Evolutionary conservation across 1,140 invertebrate genomes (phyloP).

Genomic region (Bombus difficillimus): DNA sequence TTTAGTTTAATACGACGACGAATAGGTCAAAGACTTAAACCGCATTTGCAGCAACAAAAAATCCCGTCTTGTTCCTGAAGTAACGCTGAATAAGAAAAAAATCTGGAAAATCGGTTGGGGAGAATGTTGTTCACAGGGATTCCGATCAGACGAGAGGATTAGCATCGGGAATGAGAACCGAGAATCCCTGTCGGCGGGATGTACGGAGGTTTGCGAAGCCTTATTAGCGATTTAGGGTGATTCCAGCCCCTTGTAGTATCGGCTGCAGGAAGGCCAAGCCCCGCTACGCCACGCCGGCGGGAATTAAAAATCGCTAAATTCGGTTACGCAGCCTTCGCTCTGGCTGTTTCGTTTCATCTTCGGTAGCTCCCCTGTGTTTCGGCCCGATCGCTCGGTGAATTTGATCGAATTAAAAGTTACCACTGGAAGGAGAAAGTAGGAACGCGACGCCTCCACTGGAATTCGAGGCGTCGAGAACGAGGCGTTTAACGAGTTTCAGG

Average conservation of each 20-base stretch:
- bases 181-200: constrained; percentile 76
- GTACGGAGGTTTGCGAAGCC: constrained; percentile 77
- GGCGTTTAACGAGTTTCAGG: constrained; percentile 3
- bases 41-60: neutral
- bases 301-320: constrained; percentile 81
- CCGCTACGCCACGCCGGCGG: constrained; percentile 54
- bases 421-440: neutral
- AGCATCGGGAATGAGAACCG: constrained; percentile 74
- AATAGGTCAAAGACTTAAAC: neutral
- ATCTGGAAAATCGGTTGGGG: neutral
- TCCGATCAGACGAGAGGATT: constrained; percentile 49
- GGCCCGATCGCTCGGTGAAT: constrained; percentile 58
- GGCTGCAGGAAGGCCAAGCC: constrained; percentile 57
- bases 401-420: constrained; percentile 68
- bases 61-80: neutral
- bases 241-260: constrained; percentile 65
- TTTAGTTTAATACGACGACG: too few relatives aligned
- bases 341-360: constrained; percentile 62
- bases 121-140: neutral
- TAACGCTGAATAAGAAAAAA: neutral
- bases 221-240: constrained; percentile 80
- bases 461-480: neutral
- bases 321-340: constrained; percentile 70
- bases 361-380: constrained; percentile 23
- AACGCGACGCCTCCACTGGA: neutral